Conservation (phyloP, 2,113 vertebrate species). For the Hirundichthys speculiger region DNA sequence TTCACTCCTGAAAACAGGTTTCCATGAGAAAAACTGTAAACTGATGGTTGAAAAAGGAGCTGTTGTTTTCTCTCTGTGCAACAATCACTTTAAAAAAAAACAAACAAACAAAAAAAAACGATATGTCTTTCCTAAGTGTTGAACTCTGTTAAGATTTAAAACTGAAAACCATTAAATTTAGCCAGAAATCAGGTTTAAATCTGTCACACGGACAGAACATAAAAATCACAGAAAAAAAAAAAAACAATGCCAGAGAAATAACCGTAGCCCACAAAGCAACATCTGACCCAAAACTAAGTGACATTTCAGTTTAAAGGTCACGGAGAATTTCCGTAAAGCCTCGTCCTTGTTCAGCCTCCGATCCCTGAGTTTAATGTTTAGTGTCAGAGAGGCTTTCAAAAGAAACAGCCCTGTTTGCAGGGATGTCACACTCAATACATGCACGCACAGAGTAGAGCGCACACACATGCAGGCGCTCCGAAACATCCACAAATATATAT, state of each 20-base stretch:
- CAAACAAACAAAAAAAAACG: no score
- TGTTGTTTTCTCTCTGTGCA: no score
- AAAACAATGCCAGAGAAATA: background rate
- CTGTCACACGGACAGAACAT: background rate
- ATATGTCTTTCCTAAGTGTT: no score
- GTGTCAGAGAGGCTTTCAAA: constrained; percentile 51
- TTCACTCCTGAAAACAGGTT: no score
- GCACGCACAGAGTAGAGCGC: constrained; percentile 10
- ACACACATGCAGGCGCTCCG: background rate
- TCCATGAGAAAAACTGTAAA: no score
- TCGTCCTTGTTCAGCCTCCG: constrained; percentile 15
- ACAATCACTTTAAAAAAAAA: no score
- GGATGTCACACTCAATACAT: constrained; percentile 50
- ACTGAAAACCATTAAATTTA: no score
- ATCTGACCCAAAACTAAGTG: constrained; percentile 54
- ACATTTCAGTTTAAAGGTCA: constrained; percentile 59
- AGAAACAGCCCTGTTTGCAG: constrained; percentile 35
- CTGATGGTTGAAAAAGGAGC: no score
- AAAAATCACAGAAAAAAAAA: background rate
- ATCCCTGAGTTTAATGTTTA: constrained; percentile 45
- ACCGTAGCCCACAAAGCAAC: constrained; percentile 16
- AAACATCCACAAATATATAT: background rate
- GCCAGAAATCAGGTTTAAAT: no score
- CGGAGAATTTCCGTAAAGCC: constrained; percentile 25
- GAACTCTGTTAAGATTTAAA: no score